These are phyloP conservation scores for Gnathonemus echidnorhynchus DNA, from an alignment of 2,113 vertebrate genomes.

Conservation along the genomic window DNA sequence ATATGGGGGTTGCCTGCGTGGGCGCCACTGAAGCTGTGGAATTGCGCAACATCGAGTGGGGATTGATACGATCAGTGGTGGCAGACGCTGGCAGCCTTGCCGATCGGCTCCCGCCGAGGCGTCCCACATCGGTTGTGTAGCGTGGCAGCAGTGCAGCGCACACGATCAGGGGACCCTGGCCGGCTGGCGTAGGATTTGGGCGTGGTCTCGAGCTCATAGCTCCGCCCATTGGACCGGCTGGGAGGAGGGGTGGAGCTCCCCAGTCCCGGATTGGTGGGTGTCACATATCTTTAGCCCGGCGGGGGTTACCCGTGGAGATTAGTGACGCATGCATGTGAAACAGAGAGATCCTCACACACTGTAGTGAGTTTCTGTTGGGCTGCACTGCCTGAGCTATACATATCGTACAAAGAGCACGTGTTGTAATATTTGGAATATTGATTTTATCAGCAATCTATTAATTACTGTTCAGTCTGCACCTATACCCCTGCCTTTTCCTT, in stretches of 20 bases:
- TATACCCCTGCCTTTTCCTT: not conserved
- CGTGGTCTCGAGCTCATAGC: not conserved
- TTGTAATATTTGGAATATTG: not conserved
- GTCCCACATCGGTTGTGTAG: not conserved
- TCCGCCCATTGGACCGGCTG: not conserved
- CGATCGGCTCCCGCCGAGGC: not conserved
- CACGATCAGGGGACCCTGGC: not conserved
- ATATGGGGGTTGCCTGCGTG: not conserved
- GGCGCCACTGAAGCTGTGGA: not conserved
- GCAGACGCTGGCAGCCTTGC: not conserved
- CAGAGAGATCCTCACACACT: not conserved
- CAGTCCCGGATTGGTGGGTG: not conserved
- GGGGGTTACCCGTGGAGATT: not conserved
- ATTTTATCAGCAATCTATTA: not conserved
- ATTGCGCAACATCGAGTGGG: not conserved
- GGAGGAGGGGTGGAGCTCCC: not conserved
- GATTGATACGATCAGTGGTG: slow-evolving; percentile 24
- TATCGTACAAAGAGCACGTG: not conserved
- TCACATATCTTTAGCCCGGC: not conserved
- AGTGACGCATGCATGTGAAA: not conserved
- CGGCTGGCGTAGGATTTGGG: not conserved
- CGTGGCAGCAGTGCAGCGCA: not conserved
- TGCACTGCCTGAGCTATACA: not conserved
- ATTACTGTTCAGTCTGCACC: not conserved
- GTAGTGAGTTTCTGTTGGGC: not conserved